Percentiles rank a stretch among this genome's conserved stretches.
These are phyloP conservation scores for Butorides virescens DNA, from an alignment of 2,113 vertebrate genomes.

Conservation along the genomic window DNA sequence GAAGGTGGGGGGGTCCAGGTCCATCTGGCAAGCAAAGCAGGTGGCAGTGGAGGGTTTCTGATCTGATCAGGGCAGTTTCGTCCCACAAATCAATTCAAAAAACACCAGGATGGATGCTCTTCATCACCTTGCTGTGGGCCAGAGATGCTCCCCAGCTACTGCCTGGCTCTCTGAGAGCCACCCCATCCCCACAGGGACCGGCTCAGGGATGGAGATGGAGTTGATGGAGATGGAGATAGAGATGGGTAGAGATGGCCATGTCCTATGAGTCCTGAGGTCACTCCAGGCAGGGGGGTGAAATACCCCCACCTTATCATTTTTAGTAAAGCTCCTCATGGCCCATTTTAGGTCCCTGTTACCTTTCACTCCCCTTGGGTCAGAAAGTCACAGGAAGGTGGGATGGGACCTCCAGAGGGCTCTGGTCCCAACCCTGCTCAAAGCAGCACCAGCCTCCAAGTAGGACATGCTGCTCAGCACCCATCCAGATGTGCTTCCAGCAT, in stretches of 20 bases:
- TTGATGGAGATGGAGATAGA: neutral
- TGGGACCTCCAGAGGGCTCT: neutral
- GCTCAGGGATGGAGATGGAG: neutral
- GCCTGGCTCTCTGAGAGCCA: rapidly evolving
- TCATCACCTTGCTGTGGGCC: neutral
- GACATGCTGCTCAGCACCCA: neutral
- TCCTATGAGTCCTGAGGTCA: neutral
- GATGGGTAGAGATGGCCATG: neutral
- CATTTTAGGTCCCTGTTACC: neutral
- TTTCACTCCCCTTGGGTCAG: neutral
- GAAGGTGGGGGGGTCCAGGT: neutral
- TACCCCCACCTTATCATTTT: neutral
- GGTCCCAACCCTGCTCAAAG: neutral
- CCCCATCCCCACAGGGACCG: neutral
- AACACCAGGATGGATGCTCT: neutral
- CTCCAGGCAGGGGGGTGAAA: neutral
- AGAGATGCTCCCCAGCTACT: neutral
- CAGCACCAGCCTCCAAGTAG: neutral
- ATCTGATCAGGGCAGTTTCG: neutral
- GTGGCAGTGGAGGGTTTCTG: neutral
- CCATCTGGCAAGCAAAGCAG: neutral
- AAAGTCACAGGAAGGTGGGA: neutral
- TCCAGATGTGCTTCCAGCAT: neutral
- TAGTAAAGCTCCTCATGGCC: neutral
- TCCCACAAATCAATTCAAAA: neutral